These are phyloP conservation scores for Pluvialis apricaria DNA, from an alignment of 2,113 vertebrate species.

Conservation along the genomic window DNA sequence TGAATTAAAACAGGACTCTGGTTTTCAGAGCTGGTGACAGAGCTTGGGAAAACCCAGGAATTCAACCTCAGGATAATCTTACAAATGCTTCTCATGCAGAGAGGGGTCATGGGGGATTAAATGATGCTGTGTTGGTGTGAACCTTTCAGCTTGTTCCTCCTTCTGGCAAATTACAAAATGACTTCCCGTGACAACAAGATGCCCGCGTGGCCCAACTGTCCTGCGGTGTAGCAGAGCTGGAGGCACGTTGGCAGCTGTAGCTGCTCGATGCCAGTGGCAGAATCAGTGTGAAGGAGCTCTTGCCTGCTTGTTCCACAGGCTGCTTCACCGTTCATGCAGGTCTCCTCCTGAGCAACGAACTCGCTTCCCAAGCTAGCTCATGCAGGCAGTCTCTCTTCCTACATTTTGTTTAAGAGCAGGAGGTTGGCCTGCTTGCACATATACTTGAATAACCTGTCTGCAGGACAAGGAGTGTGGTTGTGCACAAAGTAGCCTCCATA, in stretches of 20 bases:
- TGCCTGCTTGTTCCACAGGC: background rate
- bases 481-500: background rate
- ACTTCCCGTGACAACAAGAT: background rate
- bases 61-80: background rate
- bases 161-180: background rate
- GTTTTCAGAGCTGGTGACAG: background rate
- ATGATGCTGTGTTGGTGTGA: background rate
- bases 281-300: background rate
- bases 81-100: background rate
- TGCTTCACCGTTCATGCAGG: background rate
- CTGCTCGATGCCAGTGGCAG: background rate
- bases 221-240: background rate
- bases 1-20: background rate
- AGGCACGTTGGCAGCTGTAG: background rate
- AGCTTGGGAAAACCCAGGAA: background rate
- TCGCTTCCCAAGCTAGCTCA: background rate
- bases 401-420: background rate
- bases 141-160: background rate
- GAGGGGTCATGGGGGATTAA: background rate
- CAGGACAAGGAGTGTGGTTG: background rate
- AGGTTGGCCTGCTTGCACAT: background rate
- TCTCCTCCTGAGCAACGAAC: background rate
- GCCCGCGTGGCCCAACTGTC: background rate
- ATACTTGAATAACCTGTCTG: background rate
- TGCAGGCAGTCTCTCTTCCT: background rate